Base-by-base conservation (phyloP, 2,888 invertebrate genomes). In the Hermaeophaga mercurialis region DNA sequence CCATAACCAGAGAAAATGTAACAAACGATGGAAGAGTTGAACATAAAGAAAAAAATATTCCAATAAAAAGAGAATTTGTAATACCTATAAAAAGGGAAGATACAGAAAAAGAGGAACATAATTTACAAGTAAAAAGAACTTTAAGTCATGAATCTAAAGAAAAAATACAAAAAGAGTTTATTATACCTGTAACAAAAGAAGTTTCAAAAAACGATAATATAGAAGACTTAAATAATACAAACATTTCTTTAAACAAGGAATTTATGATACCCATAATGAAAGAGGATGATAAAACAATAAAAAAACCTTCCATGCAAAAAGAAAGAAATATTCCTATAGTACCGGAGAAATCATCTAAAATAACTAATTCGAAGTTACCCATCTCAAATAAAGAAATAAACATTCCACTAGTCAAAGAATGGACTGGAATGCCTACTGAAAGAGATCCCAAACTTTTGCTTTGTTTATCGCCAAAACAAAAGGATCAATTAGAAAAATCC, bases 381-480 rank as follows among this genome's bases (percentile, higher is more conserved):
- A n/a, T n/a, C n/a, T n/a, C 22, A 22, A 22, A 22, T 31, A 18
- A 17, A 12, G 46, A 17, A 31, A 19, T 33, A 7, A 36, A 43
- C 14, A 43, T 41, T 11, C 36, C 50, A 11, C 19, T 55, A 22
- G 18, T 8, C 1, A 45, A 18, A 33, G 39, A 48, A 31, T 86
- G 86, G 86, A 78, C 85, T 58, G 86, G 84, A 1, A 66, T 87
- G 39, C 84, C 85, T 9, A 85, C 85, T 0, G 79, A 81, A 58
- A 77, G 79, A 24, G 85, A 88, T 69, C 84, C 85, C 0, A 81
- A 82, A 43, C 70, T 86, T 0, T 78, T 89, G 53, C 79, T 88
- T 5, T 89, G 87, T 68, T 79, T 90, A 8, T 90, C 90, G 1
- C 90, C 90, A 0, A 85, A 87, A 3, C 90, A 90, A 72, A 83